phyloP scores from a whole-genome alignment of 1,140 invertebrate species.

The Hycleus cichorii region DNA sequence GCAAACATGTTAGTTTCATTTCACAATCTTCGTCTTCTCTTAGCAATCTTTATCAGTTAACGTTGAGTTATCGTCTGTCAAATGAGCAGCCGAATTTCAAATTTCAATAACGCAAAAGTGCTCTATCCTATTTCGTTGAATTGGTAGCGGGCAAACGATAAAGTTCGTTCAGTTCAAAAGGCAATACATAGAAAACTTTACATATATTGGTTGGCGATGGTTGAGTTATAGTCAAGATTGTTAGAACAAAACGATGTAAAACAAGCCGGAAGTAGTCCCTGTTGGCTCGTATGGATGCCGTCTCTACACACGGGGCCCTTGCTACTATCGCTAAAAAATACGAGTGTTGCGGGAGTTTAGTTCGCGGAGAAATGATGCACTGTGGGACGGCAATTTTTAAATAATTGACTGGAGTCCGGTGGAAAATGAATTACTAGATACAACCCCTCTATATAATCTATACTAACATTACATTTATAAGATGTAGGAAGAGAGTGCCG shows the following conservation, averaged over 20 bases:
- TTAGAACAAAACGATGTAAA: conserved; percentile 46
- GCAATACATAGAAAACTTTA: conserved; percentile 16
- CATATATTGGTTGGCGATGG: conserved; percentile 21
- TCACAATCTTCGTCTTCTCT: background rate
- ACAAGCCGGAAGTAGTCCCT: conserved; percentile 40
- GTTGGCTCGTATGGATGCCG: conserved; percentile 28
- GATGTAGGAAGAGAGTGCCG: conserved; percentile 29
- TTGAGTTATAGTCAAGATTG: conserved; percentile 41
- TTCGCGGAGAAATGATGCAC: conserved; percentile 40
- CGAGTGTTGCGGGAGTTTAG: conserved; percentile 38
- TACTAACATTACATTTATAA: conserved; percentile 33
- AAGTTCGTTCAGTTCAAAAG: too few relatives aligned
- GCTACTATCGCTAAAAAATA: conserved; percentile 37
- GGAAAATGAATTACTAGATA: conserved; percentile 43
- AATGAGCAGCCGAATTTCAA: conserved; percentile 39
- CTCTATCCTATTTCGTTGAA: conserved; percentile 15
- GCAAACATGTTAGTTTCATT: background rate
- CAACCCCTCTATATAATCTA: conserved; percentile 34
- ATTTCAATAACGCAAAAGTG: conserved; percentile 40
- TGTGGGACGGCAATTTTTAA: conserved; percentile 44
- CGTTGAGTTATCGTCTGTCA: conserved; percentile 38
- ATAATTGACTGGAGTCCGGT: conserved; percentile 46
- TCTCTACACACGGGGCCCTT: background rate
- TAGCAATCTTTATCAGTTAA: conserved; percentile 38
- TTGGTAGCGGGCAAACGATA: too few relatives aligned